A percentile compares a stretch with the other conserved stretches of the same genome.
phyloP scores from a whole-genome alignment of 1,140 invertebrate genomes.

The Zaprionus vittiger region DNA sequence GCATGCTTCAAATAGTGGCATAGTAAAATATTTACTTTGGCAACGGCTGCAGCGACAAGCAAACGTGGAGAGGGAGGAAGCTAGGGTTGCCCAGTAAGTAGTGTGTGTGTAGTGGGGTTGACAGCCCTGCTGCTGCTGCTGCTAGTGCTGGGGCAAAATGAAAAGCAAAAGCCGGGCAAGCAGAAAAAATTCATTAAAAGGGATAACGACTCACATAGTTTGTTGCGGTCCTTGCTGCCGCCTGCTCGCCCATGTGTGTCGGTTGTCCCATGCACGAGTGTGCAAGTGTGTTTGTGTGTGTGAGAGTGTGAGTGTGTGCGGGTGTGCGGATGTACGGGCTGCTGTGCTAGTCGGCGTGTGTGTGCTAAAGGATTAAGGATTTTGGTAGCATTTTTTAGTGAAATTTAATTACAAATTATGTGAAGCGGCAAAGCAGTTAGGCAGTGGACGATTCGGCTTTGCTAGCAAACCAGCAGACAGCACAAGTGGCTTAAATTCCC shows the following conservation, averaged over 20 bases:
- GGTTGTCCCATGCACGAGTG: neutral
- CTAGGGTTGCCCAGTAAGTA: constrained; percentile 11
- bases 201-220: constrained; percentile 78
- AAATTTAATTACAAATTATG: constrained; percentile 79
- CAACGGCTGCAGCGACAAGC: constrained; percentile 66
- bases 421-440: constrained; percentile 55
- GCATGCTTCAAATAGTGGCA: constrained; percentile 77
- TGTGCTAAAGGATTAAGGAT: constrained; percentile 64
- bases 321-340: constrained; percentile 5
- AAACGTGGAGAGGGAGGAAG: constrained; percentile 19
- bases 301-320: constrained; percentile 12
- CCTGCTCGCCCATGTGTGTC: constrained; percentile 24
- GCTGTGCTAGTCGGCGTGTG: neutral
- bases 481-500: constrained; percentile 21
- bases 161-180: constrained; percentile 61
- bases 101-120: constrained; percentile 2
- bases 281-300: neutral
- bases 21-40: constrained; percentile 81
- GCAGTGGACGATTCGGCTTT: constrained; percentile 19
- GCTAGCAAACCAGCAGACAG: constrained; percentile 22
- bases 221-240: constrained; percentile 30
- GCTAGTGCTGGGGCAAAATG: constrained; percentile 27
- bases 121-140: constrained; percentile 6
- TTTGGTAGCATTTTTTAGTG: constrained; percentile 65
- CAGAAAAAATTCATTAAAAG: constrained; percentile 81